Evolutionary conservation across 2,797 vertebrate species (phyloP).

Genomic region (Chlorospingus flavigularis): DNA sequence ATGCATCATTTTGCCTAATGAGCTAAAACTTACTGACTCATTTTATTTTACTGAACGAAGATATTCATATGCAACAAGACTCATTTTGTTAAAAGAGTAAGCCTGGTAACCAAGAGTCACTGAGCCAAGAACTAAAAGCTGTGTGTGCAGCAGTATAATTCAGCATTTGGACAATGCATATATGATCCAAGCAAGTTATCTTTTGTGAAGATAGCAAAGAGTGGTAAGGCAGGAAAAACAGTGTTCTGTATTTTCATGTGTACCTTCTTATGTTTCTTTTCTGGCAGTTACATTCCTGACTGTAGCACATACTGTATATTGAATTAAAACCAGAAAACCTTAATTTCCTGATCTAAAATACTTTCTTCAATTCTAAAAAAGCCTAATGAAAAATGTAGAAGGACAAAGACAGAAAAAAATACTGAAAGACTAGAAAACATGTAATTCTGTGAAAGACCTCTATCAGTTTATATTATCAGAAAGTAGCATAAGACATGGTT

Average conservation of each 20-base stretch:
- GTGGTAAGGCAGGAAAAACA: neutral
- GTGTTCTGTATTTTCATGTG: neutral
- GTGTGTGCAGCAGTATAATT: neutral
- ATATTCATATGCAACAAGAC: neutral
- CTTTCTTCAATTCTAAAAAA: neutral
- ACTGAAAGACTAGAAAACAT: neutral
- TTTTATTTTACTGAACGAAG: constrained; percentile 30
- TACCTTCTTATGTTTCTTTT: neutral
- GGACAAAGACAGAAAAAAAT: neutral
- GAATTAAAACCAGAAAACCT: neutral
- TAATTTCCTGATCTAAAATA: neutral
- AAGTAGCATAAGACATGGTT: neutral
- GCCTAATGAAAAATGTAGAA: neutral
- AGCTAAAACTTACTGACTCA: constrained; percentile 40
- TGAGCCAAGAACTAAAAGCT: neutral
- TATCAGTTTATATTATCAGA: neutral
- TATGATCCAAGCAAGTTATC: neutral
- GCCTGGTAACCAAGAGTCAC: neutral
- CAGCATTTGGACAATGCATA: neutral
- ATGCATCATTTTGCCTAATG: constrained; percentile 41
- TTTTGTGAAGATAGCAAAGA: fast-evolving
- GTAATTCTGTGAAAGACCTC: neutral
- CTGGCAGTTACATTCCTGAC: neutral
- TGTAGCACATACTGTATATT: neutral
- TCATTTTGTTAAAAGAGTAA: neutral